phyloP scores from a whole-genome alignment of 2,888 invertebrate genomes.

The Caenorhabditis sp. region DNA sequence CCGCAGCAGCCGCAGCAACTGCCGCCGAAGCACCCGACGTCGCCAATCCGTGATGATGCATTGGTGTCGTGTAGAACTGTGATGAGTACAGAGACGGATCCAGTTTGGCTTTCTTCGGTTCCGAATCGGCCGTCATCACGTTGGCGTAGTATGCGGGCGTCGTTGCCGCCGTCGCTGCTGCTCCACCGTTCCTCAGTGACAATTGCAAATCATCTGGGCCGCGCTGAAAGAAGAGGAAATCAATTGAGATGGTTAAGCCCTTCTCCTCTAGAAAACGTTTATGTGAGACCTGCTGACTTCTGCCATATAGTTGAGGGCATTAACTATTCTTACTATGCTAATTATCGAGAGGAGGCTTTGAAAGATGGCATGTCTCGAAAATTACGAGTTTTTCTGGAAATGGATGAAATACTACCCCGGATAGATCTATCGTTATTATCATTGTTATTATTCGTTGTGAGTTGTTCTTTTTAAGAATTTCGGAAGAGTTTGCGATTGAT shows the following conservation, averaged over 20 bases:
- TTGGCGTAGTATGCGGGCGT: slow-evolving; percentile 57
- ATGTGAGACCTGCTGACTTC: slow-evolving; percentile 36
- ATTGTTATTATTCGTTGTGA: too few species aligned
- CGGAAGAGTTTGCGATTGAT: background rate
- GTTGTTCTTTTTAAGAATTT: background rate
- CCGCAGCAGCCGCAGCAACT: slow-evolving; percentile 51
- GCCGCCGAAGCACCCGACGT: slow-evolving; percentile 22
- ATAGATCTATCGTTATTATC: too few species aligned
- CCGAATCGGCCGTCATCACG: slow-evolving; percentile 79
- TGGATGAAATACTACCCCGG: background rate
- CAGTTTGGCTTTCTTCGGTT: slow-evolving; percentile 79
- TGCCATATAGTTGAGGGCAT: slow-evolving; percentile 47
- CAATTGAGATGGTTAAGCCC: slow-evolving; percentile 24
- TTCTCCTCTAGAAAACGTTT: background rate
- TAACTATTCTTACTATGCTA: slow-evolving; percentile 68
- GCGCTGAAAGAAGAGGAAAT: slow-evolving; percentile 75
- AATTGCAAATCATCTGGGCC: slow-evolving; percentile 78
- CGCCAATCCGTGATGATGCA: slow-evolving; percentile 41
- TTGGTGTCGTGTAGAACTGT: slow-evolving; percentile 60
- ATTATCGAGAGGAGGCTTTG: slow-evolving; percentile 27
- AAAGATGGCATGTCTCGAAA: slow-evolving; percentile 6
- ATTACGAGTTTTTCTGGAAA: slow-evolving; percentile 9
- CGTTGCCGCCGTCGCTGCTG: slow-evolving; percentile 59
- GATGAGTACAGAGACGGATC: slow-evolving; percentile 69
- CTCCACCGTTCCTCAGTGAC: slow-evolving; percentile 71